phyloP scores from a whole-genome alignment of 2,797 vertebrate genomes.

The Spondyliosoma cantharus region DNA sequence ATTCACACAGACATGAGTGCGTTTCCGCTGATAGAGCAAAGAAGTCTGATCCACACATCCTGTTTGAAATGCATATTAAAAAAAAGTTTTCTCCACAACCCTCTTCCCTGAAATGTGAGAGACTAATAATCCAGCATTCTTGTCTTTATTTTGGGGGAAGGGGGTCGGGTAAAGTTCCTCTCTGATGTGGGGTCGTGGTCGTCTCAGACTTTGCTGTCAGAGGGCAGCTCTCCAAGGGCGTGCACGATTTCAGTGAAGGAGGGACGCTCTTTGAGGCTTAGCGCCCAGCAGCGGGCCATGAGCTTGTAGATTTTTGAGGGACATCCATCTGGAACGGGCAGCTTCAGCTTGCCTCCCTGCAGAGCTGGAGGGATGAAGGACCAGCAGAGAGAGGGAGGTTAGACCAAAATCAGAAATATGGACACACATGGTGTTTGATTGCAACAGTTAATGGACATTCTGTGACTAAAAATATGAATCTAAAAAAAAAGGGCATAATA shows the following conservation, averaged over 20 bases:
- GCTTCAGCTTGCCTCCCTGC: conserved; percentile 89
- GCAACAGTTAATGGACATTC: not conserved
- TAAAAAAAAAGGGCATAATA: no score
- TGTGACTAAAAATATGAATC: not conserved
- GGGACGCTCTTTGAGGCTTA: conserved; percentile 94
- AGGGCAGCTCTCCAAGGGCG: conserved; percentile 86
- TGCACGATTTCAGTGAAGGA: conserved; percentile 93
- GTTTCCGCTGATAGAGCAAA: conserved; percentile 62
- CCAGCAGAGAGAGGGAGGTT: not conserved
- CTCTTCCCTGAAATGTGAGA: conserved; percentile 83
- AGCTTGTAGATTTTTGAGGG: conserved; percentile 92
- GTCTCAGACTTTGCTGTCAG: conserved; percentile 93
- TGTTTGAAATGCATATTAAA: conserved; percentile 75
- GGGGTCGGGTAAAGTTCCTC: conserved; percentile 47
- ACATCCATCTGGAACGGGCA: conserved; percentile 89
- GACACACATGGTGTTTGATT: not conserved
- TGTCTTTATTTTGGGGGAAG: conserved; percentile 64
- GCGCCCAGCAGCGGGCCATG: conserved; percentile 94
- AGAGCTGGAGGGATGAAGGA: conserved; percentile 82
- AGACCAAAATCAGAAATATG: not conserved
- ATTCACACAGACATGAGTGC: conserved; percentile 57
- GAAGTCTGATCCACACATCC: conserved; percentile 63
- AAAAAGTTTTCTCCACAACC: conserved; percentile 64
- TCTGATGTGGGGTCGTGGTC: conserved; percentile 1
- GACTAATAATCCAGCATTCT: conserved; percentile 80